These are phyloP conservation scores for Sakesphorus luctuosus DNA, from an alignment of 2,113 vertebrate species.

Conservation along the genomic window DNA sequence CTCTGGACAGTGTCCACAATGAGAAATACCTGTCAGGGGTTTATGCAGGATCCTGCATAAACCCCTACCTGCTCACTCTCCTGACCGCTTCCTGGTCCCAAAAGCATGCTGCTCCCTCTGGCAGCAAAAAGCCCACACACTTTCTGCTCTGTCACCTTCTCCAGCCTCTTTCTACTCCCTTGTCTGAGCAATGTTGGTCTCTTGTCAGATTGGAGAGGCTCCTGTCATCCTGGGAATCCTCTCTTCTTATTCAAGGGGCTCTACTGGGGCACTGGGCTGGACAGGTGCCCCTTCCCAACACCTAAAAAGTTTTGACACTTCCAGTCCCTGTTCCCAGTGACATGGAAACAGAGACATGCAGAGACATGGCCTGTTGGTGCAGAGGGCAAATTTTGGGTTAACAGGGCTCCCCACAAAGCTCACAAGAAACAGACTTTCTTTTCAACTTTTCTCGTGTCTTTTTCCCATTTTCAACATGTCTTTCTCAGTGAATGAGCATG, in stretches of 20 bases:
- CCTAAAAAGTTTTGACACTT: background rate
- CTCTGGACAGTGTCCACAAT: background rate
- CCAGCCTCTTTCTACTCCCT: background rate
- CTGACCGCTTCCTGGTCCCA: background rate
- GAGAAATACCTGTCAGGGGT: background rate
- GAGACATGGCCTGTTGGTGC: fast-evolving
- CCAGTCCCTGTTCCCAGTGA: fast-evolving
- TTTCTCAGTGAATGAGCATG: background rate
- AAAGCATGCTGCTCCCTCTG: background rate
- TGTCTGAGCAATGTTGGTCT: background rate
- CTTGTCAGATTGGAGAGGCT: background rate
- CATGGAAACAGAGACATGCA: no score
- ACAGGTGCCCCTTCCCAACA: background rate
- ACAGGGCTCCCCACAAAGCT: background rate
- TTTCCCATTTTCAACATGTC: background rate
- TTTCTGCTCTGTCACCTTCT: background rate
- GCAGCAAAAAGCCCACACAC: background rate
- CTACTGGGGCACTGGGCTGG: fast-evolving
- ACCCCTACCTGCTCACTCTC: background rate
- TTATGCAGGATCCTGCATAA: background rate
- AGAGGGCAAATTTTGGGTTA: background rate
- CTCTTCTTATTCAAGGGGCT: fast-evolving
- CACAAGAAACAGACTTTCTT: background rate
- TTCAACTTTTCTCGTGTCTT: background rate
- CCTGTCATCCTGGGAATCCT: background rate